Base-by-base conservation (phyloP, 2,113 vertebrate species). In the Elaphurus davidianus region DNA sequence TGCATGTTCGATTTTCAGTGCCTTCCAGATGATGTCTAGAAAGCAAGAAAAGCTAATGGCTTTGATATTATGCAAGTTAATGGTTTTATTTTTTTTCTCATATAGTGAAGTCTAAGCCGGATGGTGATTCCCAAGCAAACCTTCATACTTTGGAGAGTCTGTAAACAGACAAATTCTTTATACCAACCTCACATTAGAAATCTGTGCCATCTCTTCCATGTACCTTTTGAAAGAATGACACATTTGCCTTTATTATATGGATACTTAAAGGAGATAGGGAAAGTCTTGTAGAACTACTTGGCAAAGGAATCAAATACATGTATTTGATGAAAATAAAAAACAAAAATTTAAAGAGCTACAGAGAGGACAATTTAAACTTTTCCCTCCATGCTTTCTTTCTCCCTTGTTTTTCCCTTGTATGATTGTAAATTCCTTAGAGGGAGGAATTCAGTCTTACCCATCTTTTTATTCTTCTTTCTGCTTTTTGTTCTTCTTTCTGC, bases 61-160 rank as follows among this genome's bases (percentile, higher is more conserved):
- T 78, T 93, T 89, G 59, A 4, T 78, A 67, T 84, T 71, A 30
- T 92, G 10, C 40, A 88, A 40, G 54, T 84, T 79, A 87, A 30
- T 86, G 27, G 4, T 12, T 19, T 2, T 10, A 4, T 30, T 30
- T 76, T 52, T 55, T 47, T 85, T 59, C 9, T 47, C 25, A 12
- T 79, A 50, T 89, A 92, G 25, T 95, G 78, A 97, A 95, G 83
- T 90, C 36, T 90, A 78, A 84, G 94, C 50, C 28, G 60, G n/a
- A 52, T 83, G 55, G n/a, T 92, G 78, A 90, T 92, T 92, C 45
- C 78, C 50, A 84, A 90, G 60, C 19, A 95, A 95, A 87, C 5
- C 14, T 23, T 82, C 3, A 15, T 71, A 55, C 74, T 88, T 64
- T 52, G 27, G 40, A 88, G 45, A 76, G 14, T 93, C 55, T 57